Evolutionary conservation across 2,888 invertebrate genomes (phyloP).

Genomic region (Piscicola geometra): DNA sequence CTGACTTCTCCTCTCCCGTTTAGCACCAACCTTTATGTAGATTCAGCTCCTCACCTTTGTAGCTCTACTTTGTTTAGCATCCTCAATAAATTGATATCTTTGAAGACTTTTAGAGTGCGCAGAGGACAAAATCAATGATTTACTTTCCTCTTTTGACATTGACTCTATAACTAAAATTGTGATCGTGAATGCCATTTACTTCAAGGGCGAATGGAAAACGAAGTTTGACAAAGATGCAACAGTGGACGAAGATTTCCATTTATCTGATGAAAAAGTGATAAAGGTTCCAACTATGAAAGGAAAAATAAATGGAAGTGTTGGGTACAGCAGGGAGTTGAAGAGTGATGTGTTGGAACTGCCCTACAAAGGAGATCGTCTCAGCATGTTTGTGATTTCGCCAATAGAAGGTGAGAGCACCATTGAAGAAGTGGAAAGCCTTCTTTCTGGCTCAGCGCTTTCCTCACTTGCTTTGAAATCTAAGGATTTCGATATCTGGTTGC

Average conservation of each 20-base stretch:
- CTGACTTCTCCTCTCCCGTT: too few relatives aligned
- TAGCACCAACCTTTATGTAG: too few relatives aligned
- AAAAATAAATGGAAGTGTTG: not conserved
- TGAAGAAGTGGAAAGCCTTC: constrained; percentile 33
- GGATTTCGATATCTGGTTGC: constrained; percentile 40
- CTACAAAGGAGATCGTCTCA: constrained; percentile 57
- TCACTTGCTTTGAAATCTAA: too few relatives aligned
- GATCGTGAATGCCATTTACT: constrained; percentile 55
- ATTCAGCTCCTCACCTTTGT: too few relatives aligned
- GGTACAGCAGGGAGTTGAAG: not conserved
- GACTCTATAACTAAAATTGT: constrained; percentile 48
- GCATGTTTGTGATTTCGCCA: constrained; percentile 44
- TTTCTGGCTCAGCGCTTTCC: constrained; percentile 11
- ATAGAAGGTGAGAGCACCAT: constrained; percentile 4
- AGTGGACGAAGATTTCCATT: constrained; percentile 63
- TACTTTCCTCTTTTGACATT: constrained; percentile 61
- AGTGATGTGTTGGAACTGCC: constrained; percentile 63
- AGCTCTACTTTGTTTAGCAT: too few relatives aligned
- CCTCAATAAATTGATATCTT: too few relatives aligned
- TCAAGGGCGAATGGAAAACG: constrained; percentile 51
- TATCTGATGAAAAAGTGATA: not conserved
- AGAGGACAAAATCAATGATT: constrained; percentile 73
- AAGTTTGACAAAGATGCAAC: constrained; percentile 64
- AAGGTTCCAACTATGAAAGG: constrained; percentile 26
- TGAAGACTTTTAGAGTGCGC: too few relatives aligned